Evolutionary conservation across 2,888 invertebrate genomes (phyloP), one percentile per base, ranked within the genome.

Genomic region (Automeris io): DNA sequence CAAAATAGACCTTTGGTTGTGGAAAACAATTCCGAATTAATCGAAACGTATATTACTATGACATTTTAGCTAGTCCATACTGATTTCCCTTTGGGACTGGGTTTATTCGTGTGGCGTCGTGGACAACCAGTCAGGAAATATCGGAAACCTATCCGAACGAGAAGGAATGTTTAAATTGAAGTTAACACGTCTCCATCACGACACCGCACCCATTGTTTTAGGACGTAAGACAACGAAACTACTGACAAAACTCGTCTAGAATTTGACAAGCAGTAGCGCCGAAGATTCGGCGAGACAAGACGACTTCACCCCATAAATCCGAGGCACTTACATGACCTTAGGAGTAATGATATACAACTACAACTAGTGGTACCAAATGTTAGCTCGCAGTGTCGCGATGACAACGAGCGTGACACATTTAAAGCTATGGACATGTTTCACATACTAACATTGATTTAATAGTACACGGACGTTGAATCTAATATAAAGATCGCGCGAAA

Each of bases 361-460:
- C 73, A 60, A 70, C 78, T 82, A 82, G 70, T 76, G 79, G 77
- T 77, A 78, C 73, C 68, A 64, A 73, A 72, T 70, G 66, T 71
- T 66, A 78, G 78, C 79, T 78, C 77, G 73, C 72, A 74, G 62
- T 63, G 72, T 75, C 70, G 70, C 63, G 60, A 69, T 61, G 72
- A 82, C 85, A 81, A 83, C 85, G 80, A 81, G 67, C 61, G 74
- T 71, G 80, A 78, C 76, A 80, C 79, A 72, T 74, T 83, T 85
- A 85, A 86, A 85, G 85, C 86, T 86, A 86, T 86, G 83, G 85
- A 85, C 85, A 82, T 80, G 76, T 81, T 77, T 81, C 77, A 81
- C 79, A 57, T 76, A 76, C n/a, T n/a, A n/a, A n/a, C n/a, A n/a
- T n/a, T n/a, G n/a, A n/a, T n/a, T n/a, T n/a, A n/a, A n/a, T n/a